A percentile compares a stretch with the other conserved stretches of the same genome.
Evolutionary conservation across 2,888 invertebrate species (phyloP).

Genomic region (Griposia aprilina): DNA sequence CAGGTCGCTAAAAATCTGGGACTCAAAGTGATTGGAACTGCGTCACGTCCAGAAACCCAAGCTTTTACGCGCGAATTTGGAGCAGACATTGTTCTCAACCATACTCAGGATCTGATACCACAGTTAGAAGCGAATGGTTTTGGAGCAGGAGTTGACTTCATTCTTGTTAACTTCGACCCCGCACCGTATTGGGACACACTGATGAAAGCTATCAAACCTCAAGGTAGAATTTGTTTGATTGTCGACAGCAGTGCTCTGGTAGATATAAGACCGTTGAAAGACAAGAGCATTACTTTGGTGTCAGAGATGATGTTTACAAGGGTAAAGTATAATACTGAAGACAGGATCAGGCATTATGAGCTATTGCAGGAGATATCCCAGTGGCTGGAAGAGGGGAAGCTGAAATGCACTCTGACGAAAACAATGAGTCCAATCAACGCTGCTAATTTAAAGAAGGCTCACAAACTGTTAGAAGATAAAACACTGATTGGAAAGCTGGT

Average conservation of each 20-base stretch:
- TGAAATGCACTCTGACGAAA: slow-evolving; percentile 80
- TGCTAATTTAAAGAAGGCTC: slow-evolving; percentile 82
- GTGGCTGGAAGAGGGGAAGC: slow-evolving; percentile 79
- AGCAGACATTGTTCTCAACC: slow-evolving; percentile 82
- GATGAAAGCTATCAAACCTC: slow-evolving; percentile 82
- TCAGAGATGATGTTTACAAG: slow-evolving; percentile 85
- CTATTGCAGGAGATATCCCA: slow-evolving; percentile 79
- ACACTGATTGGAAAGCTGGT: slow-evolving; percentile 83
- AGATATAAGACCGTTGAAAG: slow-evolving; percentile 81
- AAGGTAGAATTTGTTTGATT: slow-evolving; percentile 84
- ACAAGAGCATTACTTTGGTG: slow-evolving; percentile 84
- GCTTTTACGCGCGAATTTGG: slow-evolving; percentile 79
- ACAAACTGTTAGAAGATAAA: slow-evolving; percentile 80
- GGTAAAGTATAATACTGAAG: slow-evolving; percentile 83
- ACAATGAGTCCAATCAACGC: slow-evolving; percentile 84
- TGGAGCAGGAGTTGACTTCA: slow-evolving; percentile 82
- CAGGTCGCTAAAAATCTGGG: slow-evolving; percentile 83
- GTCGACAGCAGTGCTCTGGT: slow-evolving; percentile 84
- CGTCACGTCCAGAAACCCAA: slow-evolving; percentile 80
- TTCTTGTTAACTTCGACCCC: slow-evolving; percentile 85
- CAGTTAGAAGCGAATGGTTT: slow-evolving; percentile 80
- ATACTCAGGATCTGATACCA: slow-evolving; percentile 77
- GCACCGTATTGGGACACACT: slow-evolving; percentile 85
- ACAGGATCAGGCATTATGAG: slow-evolving; percentile 79
- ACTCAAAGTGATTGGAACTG: slow-evolving; percentile 85